Conservation (phyloP, 2,888 invertebrate species). For the Euclidia mi region DNA sequence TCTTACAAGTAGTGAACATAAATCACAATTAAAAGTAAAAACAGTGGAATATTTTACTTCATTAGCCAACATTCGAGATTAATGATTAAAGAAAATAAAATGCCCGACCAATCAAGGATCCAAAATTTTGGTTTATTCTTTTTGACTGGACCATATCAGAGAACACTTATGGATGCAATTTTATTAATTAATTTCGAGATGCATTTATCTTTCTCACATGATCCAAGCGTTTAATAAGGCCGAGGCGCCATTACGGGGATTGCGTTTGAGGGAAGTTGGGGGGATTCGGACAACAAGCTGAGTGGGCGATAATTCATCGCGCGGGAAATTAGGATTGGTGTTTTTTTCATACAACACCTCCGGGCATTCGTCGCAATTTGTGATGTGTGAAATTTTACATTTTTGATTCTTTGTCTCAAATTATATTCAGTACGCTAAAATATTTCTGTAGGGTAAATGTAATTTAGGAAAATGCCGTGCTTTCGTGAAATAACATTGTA, state of each 20-base stretch:
- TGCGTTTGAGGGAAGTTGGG: slow-evolving; percentile 72
- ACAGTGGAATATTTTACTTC: slow-evolving; percentile 55
- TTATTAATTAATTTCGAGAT: slow-evolving; percentile 86
- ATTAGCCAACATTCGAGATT: slow-evolving; percentile 49
- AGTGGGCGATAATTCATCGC: slow-evolving; percentile 62
- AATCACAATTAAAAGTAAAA: slow-evolving; percentile 59
- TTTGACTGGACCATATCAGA: slow-evolving; percentile 57
- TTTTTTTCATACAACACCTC: slow-evolving; percentile 44
- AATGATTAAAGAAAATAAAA: slow-evolving; percentile 52
- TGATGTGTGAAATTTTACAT: slow-evolving; percentile 28
- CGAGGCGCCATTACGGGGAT: slow-evolving; percentile 72
- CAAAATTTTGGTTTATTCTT: slow-evolving; percentile 58
- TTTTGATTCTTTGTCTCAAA: neutral
- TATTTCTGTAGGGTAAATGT: neutral
- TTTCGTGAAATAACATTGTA: no score
- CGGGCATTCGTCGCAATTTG: slow-evolving; percentile 23
- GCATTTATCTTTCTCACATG: slow-evolving; percentile 85
- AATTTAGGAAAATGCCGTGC: no score
- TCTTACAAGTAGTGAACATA: slow-evolving; percentile 55
- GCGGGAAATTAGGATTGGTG: slow-evolving; percentile 44
- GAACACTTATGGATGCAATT: slow-evolving; percentile 79
- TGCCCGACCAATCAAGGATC: slow-evolving; percentile 66
- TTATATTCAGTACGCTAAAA: neutral
- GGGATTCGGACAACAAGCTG: slow-evolving; percentile 60
- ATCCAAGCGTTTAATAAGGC: slow-evolving; percentile 82